Base-by-base conservation (phyloP, 2,797 vertebrate species). In the Ispidina lecontei region DNA sequence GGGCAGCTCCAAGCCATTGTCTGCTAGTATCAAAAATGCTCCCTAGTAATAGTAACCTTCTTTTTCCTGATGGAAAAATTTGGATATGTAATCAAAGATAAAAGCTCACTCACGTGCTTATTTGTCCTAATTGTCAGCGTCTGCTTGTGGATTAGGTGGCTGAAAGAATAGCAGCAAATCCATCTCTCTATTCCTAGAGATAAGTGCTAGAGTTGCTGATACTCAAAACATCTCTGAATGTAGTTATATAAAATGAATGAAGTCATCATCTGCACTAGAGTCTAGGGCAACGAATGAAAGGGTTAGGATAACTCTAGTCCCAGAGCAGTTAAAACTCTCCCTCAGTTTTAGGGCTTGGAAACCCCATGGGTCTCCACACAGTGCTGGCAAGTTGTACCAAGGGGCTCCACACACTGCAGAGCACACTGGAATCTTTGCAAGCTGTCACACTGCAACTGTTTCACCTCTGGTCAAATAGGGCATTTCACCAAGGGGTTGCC, bases 361-460 rank as follows among this genome's bases (percentile, higher is more conserved):
- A 70, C 8, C 28, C 47, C 52, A 26, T 1, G 4, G 33, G 35
- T 67, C 41, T 29, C 25, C 28, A 41, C 0, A 3, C 12, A 8
- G 25, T 20, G 13, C 33, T 23, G 7, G 65, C 21, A 80, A 51
- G 37, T 26, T 68, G 5, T 11, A 75, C 52, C 60, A 55, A 56
- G 14, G 18, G 41, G 28, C 19, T 68, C 55, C 15, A 43, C 21
- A 19, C 3, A 2, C 67, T 31, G 59, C 59, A 63, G 52, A 73
- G 64, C 41, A 33, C 6, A 4, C 4, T 8, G 28, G n/a, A 54
- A 62, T 33, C 14, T 43, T 15, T 8, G 14, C 10, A 55, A 39
- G 51, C 79, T 49, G 29, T 29, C 33, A 64, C 41, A 7, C 18
- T 17, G 25, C 2, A 2, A 39, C 25, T 20, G 37, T 69, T 54